Percentiles rank a stretch among this genome's conserved stretches.
Evolutionary conservation across 2,888 invertebrate genomes (phyloP).

Genomic region (Dasysyrphus tricinctus): DNA sequence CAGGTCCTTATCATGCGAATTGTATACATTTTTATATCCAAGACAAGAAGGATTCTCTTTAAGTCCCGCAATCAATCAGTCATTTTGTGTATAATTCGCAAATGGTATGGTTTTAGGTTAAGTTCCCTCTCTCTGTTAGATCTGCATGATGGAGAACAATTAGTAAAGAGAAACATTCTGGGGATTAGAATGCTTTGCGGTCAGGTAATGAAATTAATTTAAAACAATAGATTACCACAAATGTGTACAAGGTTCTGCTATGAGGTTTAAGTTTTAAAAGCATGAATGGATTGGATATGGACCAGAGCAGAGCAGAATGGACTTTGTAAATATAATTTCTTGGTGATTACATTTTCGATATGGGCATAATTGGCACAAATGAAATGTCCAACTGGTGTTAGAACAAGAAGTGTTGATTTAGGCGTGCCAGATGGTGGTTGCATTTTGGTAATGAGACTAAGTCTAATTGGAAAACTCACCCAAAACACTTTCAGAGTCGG

Average conservation of each 20-base stretch:
- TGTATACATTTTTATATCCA: constrained; percentile 21
- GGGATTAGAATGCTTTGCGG: constrained; percentile 50
- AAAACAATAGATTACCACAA: constrained; percentile 65
- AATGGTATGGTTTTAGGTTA: constrained; percentile 57
- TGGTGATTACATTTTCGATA: constrained; percentile 40
- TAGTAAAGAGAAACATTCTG: constrained; percentile 15
- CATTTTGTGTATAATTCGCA: constrained; percentile 66
- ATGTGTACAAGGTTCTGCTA: constrained; percentile 24
- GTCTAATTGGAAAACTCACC: background rate
- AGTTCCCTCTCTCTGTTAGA: constrained; percentile 30
- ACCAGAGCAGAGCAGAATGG: background rate
- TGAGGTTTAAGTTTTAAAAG: background rate
- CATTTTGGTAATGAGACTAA: constrained; percentile 16
- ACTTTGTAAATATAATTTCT: constrained; percentile 24
- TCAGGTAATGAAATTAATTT: constrained; percentile 65
- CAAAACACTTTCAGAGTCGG: background rate
- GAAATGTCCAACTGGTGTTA: constrained; percentile 2
- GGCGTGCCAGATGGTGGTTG: constrained; percentile 23
- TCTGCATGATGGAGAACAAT: constrained; percentile 25
- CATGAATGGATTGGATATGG: background rate
- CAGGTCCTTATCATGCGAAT: constrained; percentile 52
- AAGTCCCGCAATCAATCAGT: constrained; percentile 68
- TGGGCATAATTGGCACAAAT: constrained; percentile 9
- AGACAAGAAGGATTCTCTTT: constrained; percentile 12
- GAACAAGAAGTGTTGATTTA: constrained; percentile 22